Base-by-base conservation (phyloP, 1,140 invertebrate genomes). In the Semibalanus balanoides region DNA sequence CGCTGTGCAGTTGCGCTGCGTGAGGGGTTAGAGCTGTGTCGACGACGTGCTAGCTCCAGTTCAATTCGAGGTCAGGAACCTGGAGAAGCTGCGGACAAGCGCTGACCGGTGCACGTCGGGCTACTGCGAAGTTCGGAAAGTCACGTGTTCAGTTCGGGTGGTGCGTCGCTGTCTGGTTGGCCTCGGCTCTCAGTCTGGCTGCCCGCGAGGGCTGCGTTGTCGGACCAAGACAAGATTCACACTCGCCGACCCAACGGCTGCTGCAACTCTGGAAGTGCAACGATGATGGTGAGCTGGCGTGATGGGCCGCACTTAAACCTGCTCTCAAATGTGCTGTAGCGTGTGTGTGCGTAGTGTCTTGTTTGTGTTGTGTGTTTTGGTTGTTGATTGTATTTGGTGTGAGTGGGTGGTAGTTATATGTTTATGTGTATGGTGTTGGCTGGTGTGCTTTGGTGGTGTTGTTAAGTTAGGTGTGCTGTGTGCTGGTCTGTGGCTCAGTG, bases 61-160 rank as follows among this genome's bases (percentile, higher is more conserved):
- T 29, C 70, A n/a, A n/a, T n/a, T n/a, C 11, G 25, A 3, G 70
- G 70, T 72, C 28, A 3, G 70, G 30, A 91, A 92, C 81, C 90
- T 88, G 86, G 87, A 88, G 40, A 87, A 88, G 75, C 88, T 92
- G 35, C 90, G 1, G 81, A 84, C 82, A 86, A 91, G 84, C n/a
- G n/a, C 80, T 91, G 29, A 88, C 88, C 74, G 92, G 93, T 96
- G 94, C 82, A 94, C 75, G 86, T 89, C 80, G 96, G n/a, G 94
- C 83, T 93, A 89, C 82, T 96, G 94, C 80, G 91, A 94, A 81
- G 90, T 90, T 82, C 93, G 93, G 31, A 91, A 92, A 78, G 86
- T 96, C 7, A 91, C 92, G 73, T 96, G 94, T n/a, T n/a, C n/a
- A n/a, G n/a, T n/a, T n/a, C n/a, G n/a, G n/a, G n/a, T n/a, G n/a